Evolutionary conservation across 1,140 invertebrate species (phyloP).

Genomic region (Drosophila baimaii): DNA sequence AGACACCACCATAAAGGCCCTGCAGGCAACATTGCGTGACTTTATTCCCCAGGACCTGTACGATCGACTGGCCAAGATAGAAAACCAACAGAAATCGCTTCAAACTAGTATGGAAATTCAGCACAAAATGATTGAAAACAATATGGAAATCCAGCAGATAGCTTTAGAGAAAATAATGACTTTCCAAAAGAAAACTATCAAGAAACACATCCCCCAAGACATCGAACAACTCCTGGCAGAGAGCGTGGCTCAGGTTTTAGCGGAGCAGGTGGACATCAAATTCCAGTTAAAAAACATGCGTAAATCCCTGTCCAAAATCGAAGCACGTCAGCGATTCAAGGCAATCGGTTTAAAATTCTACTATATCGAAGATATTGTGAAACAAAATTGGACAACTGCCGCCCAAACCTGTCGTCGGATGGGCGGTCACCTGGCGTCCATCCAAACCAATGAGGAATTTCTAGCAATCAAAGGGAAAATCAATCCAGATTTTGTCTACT

Average conservation of each 20-base stretch:
- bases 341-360: background rate
- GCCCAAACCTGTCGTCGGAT: background rate
- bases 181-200: too few relatives aligned
- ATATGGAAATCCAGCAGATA: background rate
- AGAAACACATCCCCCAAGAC: background rate
- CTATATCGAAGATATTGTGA: background rate
- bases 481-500: background rate
- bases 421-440: background rate
- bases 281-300: background rate
- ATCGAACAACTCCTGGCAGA: background rate
- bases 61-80: background rate
- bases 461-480: background rate
- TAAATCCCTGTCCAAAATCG: background rate
- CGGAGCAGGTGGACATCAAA: background rate
- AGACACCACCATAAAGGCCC: background rate
- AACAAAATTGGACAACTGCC: background rate
- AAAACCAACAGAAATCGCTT: background rate
- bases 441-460: constrained; percentile 1
- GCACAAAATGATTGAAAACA: background rate
- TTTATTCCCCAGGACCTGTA: background rate
- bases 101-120: background rate
- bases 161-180: background rate
- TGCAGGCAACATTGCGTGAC: too few relatives aligned
- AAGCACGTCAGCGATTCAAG: background rate
- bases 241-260: background rate